A percentile compares a stretch with the other conserved stretches of the same genome.
Evolutionary conservation across 1,140 invertebrate species (phyloP).

Genomic region (Bombus haemorrhoidalis): DNA sequence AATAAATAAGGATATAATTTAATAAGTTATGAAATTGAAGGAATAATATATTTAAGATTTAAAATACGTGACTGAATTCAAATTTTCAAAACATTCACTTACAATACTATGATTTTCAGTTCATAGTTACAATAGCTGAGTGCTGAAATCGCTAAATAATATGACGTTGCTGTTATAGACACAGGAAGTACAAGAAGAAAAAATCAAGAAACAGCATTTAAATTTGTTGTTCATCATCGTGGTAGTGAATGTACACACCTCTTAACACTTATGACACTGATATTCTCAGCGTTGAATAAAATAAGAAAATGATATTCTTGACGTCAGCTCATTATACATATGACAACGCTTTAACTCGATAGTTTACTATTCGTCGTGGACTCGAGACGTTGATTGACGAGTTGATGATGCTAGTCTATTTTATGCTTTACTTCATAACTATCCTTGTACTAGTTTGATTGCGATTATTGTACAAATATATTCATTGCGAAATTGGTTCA

Average conservation of each 20-base stretch:
- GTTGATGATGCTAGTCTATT: background rate
- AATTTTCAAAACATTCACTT: no score
- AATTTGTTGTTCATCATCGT: background rate
- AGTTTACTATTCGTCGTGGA: background rate
- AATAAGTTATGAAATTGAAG: no score
- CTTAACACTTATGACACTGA: background rate
- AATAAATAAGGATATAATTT: no score
- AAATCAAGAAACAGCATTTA: background rate
- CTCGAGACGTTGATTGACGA: background rate
- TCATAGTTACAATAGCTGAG: background rate
- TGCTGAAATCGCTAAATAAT: background rate
- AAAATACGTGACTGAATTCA: no score
- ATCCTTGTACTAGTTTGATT: background rate
- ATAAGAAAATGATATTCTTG: slow-evolving; percentile 37
- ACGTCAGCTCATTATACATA: slow-evolving; percentile 18
- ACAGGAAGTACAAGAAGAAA: background rate
- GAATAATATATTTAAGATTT: no score
- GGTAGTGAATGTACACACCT: background rate
- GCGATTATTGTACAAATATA: background rate
- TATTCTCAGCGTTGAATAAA: slow-evolving; percentile 28
- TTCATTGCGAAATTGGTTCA: background rate
- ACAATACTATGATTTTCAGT: no score
- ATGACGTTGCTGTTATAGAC: background rate
- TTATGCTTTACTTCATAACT: background rate
- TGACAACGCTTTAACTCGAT: background rate